Evolutionary conservation across 2,797 vertebrate genomes (phyloP), one percentile per base, ranked within the genome.

Genomic region (Myiothlypis coronata): DNA sequence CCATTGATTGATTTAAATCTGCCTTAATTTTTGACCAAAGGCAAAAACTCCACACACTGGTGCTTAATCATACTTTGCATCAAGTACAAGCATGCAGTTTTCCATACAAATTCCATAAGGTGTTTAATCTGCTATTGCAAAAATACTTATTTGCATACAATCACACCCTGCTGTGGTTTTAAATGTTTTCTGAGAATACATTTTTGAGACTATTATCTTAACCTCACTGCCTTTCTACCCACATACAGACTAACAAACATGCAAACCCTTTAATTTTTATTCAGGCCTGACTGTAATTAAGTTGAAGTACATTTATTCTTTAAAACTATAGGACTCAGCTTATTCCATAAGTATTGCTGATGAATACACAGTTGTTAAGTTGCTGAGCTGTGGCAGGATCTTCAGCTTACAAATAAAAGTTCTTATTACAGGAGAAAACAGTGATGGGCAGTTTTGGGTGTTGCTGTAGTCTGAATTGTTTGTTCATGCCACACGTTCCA

Each of bases 81-180:
- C 96, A 75, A 94, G 94, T 97, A 94, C 90, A 94, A 95, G 78
- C 93, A 96, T 87, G 96, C 68, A 87, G 64, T 71, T 89, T 90
- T 95, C 89, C 92, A 93, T 89, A 96, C 64, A 89, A 96, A 96
- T 97, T 95, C 94, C 95, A 89, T 91, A 43, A 95, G 89, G 89
- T 93, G 95, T 94, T 97, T 96, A 96, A 97, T 95, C 95, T 97
- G 68, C 81, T 96, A 96, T 94, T 96, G 95, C 95, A 95, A 94
- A 96, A 96, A 96, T 93, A 95, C 89, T 83, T 83, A 94, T 97
- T 96, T 97, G 95, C 96, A 96, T 96, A 92, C 89, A 96, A 96
- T 96, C 95, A 97, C 92, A 96, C 96, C 95, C 95, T 96, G 46
- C 90, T 96, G 94, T 90, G 95, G 96, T 96, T 96, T 95, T 46